A percentile compares a stretch with the other conserved stretches of the same genome.
Evolutionary conservation across 2,797 vertebrate species (phyloP).

Genomic region (Manis crassicaudata): DNA sequence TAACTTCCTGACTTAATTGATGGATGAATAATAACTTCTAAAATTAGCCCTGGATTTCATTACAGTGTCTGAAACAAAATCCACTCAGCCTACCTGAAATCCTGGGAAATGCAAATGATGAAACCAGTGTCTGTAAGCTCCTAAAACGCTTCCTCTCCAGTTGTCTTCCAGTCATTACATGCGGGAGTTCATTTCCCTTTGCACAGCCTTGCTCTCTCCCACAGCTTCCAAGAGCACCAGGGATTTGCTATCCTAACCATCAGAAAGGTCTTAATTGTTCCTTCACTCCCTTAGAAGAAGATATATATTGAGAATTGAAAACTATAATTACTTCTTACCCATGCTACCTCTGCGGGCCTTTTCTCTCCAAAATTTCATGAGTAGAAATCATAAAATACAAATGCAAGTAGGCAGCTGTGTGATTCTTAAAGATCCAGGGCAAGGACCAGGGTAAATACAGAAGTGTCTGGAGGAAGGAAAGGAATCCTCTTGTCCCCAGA

Average conservation of each 20-base stretch:
- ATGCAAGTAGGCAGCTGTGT: not conserved
- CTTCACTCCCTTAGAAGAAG: not conserved
- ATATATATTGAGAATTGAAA: conserved; percentile 40
- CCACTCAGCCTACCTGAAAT: conserved; percentile 72
- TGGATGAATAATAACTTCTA: conserved; percentile 82
- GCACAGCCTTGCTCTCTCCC: not conserved
- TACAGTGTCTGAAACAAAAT: conserved; percentile 73
- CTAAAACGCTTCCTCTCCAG: conserved; percentile 38
- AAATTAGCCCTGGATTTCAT: conserved; percentile 75
- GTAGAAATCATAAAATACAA: not conserved
- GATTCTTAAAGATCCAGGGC: not conserved
- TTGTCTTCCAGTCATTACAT: not conserved
- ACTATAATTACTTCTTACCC: conserved; percentile 49
- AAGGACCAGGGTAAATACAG: not conserved
- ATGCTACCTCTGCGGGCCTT: not conserved
- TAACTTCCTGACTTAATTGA: conserved; percentile 79
- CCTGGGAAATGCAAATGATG: conserved; percentile 64
- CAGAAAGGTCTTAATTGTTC: conserved; percentile 3
- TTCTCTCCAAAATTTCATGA: not conserved
- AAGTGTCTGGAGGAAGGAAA: not conserved
- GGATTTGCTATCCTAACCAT: not conserved
- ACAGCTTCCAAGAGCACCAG: not conserved
- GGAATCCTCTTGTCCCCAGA: not conserved
- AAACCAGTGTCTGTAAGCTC: conserved; percentile 53
- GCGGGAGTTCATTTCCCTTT: not conserved